Conservation (phyloP, 2,113 vertebrate species). For the Brachypodius melanocephalos region DNA sequence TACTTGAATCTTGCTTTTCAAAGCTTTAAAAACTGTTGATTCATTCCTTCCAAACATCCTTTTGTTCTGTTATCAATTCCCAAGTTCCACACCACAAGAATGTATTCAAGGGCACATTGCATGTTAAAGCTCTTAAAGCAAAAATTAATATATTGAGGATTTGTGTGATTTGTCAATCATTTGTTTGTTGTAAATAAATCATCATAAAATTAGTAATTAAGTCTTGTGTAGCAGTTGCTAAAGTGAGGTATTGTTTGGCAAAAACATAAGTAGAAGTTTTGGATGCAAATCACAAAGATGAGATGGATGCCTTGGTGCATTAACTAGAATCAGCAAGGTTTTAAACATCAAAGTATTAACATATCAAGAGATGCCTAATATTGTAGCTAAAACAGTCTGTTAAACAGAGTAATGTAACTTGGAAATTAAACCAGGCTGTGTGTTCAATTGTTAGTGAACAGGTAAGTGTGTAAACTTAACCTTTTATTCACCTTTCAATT, state of each 20-base stretch:
- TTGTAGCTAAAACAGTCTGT: not conserved
- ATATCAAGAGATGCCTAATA: not conserved
- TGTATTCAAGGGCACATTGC: not conserved
- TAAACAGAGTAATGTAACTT: not conserved
- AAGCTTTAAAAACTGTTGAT: not conserved
- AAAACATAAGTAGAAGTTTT: not conserved
- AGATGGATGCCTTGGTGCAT: not conserved
- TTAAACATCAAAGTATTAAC: not conserved
- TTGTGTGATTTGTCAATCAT: not conserved
- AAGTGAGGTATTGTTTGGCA: not conserved
- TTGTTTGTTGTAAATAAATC: not conserved
- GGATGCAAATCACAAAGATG: not conserved
- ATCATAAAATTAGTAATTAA: not conserved
- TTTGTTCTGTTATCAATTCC: not conserved
- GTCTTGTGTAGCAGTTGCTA: not conserved
- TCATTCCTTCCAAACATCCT: not conserved
- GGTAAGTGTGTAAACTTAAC: not conserved
- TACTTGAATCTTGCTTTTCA: not conserved
- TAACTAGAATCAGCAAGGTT: not conserved
- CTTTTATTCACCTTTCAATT: not conserved
- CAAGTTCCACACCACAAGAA: accelerated
- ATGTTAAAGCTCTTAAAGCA: not conserved
- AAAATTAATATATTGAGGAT: not conserved
- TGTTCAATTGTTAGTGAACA: not conserved
- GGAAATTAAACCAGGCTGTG: not conserved